phyloP scores from a whole-genome alignment of 2,888 invertebrate genomes.

The Erebia palarica region DNA sequence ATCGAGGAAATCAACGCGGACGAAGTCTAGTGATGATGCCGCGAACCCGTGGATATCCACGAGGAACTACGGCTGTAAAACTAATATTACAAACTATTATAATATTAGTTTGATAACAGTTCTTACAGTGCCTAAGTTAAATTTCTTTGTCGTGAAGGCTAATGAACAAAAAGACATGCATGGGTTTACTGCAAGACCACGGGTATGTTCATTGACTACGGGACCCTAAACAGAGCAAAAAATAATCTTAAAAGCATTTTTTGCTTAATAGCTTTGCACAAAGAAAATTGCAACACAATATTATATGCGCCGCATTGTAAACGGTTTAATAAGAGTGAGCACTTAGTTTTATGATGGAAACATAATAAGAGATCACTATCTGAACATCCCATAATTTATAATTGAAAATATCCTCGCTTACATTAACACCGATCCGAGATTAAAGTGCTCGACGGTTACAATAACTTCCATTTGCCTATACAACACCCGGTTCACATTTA shows the following conservation, averaged over 20 bases:
- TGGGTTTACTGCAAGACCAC: background rate
- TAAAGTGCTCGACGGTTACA: conserved; percentile 31
- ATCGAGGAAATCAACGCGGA: no score
- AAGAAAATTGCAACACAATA: conserved; percentile 13
- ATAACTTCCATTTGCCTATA: conserved; percentile 43
- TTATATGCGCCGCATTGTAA: conserved; percentile 9
- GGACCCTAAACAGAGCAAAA: background rate
- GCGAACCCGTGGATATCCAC: no score
- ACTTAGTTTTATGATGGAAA: conserved; percentile 21
- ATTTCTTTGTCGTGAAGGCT: no score
- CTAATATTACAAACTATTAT: no score
- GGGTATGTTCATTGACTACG: background rate
- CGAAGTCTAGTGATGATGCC: no score
- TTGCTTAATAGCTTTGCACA: conserved; percentile 14
- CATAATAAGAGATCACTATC: conserved; percentile 25
- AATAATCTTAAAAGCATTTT: conserved; percentile 10
- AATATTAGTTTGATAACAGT: no score
- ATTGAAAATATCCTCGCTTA: conserved; percentile 30
- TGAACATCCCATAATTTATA: conserved; percentile 21
- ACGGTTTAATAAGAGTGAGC: conserved; percentile 18
- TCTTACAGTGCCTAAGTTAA: no score
- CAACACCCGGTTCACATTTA: conserved; percentile 4
- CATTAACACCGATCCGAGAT: conserved; percentile 39
- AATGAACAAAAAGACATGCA: background rate
- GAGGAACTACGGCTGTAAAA: no score